These are phyloP conservation scores for Anneissia japonica DNA, from an alignment of 35 echinoderm and acorn worm species.

Conservation along the genomic window DNA sequence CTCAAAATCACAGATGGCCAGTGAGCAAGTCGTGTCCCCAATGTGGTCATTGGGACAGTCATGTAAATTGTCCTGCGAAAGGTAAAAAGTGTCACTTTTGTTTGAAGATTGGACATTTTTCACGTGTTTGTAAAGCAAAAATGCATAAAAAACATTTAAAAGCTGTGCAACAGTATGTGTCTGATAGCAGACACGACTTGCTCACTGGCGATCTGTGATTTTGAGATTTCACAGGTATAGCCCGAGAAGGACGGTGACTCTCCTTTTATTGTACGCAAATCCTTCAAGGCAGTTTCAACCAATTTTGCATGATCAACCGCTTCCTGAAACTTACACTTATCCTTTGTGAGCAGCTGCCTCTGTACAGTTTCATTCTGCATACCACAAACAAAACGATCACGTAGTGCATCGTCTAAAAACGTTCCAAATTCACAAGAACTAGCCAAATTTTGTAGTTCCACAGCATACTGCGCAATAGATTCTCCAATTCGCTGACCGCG, in stretches of 20 bases:
- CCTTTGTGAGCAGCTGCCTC: constrained; percentile 10
- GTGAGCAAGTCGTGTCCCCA: too few relatives aligned
- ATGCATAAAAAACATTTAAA: too few relatives aligned
- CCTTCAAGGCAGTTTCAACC: constrained; percentile 9
- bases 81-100: too few relatives aligned
- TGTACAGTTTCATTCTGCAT: background rate
- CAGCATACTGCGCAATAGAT: background rate
- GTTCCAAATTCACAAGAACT: constrained; percentile 21
- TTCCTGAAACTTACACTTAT: background rate
- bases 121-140: too few relatives aligned
- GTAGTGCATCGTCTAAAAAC: constrained; percentile 29
- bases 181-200: too few relatives aligned
- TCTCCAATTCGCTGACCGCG: background rate
- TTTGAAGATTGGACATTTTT: too few relatives aligned
- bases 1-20: too few relatives aligned
- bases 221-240: too few relatives aligned
- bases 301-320: background rate
- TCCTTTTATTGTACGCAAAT: background rate
- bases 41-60: too few relatives aligned
- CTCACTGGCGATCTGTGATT: too few relatives aligned
- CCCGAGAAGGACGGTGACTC: constrained; percentile 1
- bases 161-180: too few relatives aligned
- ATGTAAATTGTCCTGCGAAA: too few relatives aligned
- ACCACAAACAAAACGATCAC: constrained; percentile 18
- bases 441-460: constrained; percentile 17